These are phyloP conservation scores for Saxidomus purpurata DNA, from an alignment of 1,140 invertebrate species.

Conservation along the genomic window DNA sequence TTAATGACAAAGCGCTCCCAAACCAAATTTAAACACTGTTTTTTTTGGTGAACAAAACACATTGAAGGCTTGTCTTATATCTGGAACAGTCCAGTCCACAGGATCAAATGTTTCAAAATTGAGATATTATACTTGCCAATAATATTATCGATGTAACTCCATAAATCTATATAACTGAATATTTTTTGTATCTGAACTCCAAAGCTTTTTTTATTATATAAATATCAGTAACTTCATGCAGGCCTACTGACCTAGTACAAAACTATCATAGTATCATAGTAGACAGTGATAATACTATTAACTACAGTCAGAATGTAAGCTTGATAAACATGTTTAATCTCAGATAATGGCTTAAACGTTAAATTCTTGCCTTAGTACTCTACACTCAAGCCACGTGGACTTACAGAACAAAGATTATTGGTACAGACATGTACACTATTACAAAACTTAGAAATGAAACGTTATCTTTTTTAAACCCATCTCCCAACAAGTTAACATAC, in stretches of 20 bases:
- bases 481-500: not conserved
- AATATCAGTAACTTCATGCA: too few relatives aligned
- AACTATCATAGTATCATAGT: not conserved
- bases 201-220: too few relatives aligned
- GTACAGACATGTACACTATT: not conserved
- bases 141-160: too few relatives aligned
- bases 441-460: not conserved
- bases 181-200: too few relatives aligned
- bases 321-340: constrained; percentile 2
- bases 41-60: not conserved
- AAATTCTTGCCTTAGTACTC: constrained; percentile 3
- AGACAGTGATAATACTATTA: not conserved
- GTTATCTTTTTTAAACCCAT: not conserved
- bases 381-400: not conserved
- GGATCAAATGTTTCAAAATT: too few relatives aligned
- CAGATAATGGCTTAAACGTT: not conserved
- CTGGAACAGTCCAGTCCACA: too few relatives aligned
- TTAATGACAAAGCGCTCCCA: too few relatives aligned
- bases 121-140: too few relatives aligned
- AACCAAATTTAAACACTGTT: too few relatives aligned
- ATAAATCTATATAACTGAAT: too few relatives aligned
- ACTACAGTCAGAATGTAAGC: not conserved
- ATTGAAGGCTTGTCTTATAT: not conserved
- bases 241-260: not conserved
- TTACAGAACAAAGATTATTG: constrained; percentile 8